phyloP scores from a whole-genome alignment of 2,113 vertebrate genomes.

The Ranitomeya variabilis region DNA sequence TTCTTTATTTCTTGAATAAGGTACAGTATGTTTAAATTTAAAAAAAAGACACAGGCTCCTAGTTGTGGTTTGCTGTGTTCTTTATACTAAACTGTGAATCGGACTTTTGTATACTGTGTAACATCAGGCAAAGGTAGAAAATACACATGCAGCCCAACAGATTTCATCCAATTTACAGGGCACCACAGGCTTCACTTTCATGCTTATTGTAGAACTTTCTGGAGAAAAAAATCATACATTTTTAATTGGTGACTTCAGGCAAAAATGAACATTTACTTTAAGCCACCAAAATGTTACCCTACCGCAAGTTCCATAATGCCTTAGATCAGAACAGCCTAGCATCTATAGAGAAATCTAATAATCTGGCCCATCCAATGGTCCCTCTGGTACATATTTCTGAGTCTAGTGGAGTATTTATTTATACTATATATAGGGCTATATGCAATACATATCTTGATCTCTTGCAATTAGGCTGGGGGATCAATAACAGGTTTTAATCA shows the following conservation, averaged over 20 bases:
- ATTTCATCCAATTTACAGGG: background rate
- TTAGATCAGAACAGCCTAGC: background rate
- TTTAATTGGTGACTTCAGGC: background rate
- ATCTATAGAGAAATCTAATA: background rate
- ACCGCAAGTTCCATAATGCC: background rate
- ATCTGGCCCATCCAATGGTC: background rate
- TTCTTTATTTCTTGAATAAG: too few relatives aligned
- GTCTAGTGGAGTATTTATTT: constrained; percentile 2
- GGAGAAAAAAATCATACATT: background rate
- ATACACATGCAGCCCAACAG: background rate
- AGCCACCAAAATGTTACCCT: background rate
- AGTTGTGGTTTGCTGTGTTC: background rate
- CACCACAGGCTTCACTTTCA: constrained; percentile 20
- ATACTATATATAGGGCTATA: background rate
- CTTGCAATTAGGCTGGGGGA: background rate
- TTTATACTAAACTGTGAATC: background rate
- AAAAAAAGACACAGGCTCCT: background rate
- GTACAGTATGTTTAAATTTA: too few relatives aligned
- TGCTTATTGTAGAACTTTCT: constrained; percentile 1
- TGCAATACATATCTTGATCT: background rate
- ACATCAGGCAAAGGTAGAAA: background rate
- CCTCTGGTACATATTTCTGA: background rate
- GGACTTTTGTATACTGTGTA: background rate
- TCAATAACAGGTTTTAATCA: background rate
- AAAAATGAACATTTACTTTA: background rate